Conservation (phyloP, 2,888 invertebrate species). For the Achlya flavicornis region DNA sequence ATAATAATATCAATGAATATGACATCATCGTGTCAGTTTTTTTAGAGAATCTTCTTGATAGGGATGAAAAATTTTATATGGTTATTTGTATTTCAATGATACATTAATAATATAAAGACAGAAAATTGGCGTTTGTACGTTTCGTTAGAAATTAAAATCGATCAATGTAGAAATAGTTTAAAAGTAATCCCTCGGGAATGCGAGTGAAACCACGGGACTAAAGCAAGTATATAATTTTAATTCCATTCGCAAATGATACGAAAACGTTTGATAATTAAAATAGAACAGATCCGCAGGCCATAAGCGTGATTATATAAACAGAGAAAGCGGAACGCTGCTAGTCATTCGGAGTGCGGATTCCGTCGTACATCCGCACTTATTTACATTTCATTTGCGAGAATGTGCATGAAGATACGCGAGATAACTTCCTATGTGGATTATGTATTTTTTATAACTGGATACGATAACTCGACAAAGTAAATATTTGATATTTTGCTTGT, state of each 20-base stretch:
- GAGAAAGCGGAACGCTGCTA: constrained; percentile 18
- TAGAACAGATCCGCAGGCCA: constrained; percentile 32
- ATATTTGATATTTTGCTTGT: not conserved
- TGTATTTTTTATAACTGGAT: constrained; percentile 10
- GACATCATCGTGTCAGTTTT: too few species aligned
- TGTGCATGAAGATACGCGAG: constrained; percentile 43
- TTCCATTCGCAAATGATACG: constrained; percentile 47
- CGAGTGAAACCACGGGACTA: too few species aligned
- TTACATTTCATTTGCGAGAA: constrained; percentile 69
- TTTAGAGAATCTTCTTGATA: too few species aligned
- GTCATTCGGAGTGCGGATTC: constrained; percentile 35
- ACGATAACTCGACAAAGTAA: too few species aligned
- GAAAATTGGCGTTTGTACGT: too few species aligned
- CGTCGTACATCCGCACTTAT: constrained; percentile 57
- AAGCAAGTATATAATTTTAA: constrained; percentile 24
- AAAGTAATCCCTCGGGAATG: too few species aligned
- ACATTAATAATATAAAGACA: too few species aligned
- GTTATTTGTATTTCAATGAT: too few species aligned
- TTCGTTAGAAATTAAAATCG: too few species aligned
- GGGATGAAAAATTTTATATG: too few species aligned
- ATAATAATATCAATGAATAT: too few species aligned
- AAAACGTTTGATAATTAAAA: constrained; percentile 56
- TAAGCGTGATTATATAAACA: constrained; percentile 41
- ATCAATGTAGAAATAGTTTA: too few species aligned
- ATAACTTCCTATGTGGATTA: constrained; percentile 17